phyloP scores from a whole-genome alignment of 2,113 vertebrate species.

The Zootoca vivipara region DNA sequence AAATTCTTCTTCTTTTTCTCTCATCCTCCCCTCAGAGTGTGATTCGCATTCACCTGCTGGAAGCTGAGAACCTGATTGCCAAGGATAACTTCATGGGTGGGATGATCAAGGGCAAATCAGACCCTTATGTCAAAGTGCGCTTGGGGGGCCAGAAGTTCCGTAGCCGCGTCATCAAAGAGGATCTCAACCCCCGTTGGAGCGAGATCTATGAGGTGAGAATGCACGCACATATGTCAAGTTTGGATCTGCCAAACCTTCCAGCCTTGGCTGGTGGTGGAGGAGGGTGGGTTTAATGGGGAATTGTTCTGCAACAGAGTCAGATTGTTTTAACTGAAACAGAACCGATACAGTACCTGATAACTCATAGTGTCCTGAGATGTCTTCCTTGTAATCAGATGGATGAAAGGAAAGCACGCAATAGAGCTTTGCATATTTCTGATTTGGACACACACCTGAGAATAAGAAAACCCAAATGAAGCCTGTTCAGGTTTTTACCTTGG shows the following conservation, averaged over 20 bases:
- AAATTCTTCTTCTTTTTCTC: not conserved
- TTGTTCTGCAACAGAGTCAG: not conserved
- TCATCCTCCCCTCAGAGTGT: constrained; percentile 76
- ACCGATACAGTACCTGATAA: not conserved
- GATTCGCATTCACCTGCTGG: constrained; percentile 86
- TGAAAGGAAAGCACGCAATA: not conserved
- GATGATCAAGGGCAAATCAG: constrained; percentile 90
- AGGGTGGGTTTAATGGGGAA: not conserved
- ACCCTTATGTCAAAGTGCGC: constrained; percentile 89
- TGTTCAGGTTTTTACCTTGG: not conserved
- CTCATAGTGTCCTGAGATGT: not conserved
- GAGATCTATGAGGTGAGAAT: constrained; percentile 87
- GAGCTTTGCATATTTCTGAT: too few relatives aligned
- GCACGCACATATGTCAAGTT: not conserved
- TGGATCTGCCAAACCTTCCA: too few relatives aligned
- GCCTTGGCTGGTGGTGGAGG: not conserved
- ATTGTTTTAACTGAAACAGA: not conserved
- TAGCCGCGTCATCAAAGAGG: constrained; percentile 88
- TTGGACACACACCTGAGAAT: not conserved
- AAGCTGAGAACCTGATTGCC: constrained; percentile 87
- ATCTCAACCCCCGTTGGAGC: constrained; percentile 90
- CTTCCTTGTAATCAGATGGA: not conserved
- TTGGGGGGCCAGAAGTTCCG: constrained; percentile 83
- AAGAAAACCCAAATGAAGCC: not conserved
- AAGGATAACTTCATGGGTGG: constrained; percentile 93